These are phyloP conservation scores for Ictalurus punctatus DNA, from an alignment of 2,113 vertebrate genomes.

Conservation along the genomic window DNA sequence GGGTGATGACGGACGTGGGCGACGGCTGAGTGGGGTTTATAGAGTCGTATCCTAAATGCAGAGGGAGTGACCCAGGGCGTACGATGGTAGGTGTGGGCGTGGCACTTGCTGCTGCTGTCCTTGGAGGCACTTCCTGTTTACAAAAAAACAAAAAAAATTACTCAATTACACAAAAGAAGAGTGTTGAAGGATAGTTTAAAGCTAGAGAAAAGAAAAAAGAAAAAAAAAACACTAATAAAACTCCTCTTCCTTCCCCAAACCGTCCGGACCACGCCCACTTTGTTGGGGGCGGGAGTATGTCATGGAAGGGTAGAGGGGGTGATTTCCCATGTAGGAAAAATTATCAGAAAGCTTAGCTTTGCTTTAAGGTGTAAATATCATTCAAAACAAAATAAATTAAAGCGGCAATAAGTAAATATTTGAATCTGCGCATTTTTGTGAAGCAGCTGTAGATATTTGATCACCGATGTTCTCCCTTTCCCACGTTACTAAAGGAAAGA, in stretches of 20 bases:
- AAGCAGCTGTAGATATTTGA: neutral
- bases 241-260: neutral
- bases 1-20: conserved; percentile 95
- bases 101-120: conserved; percentile 76
- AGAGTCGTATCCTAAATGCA: conserved; percentile 85
- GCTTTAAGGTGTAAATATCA: too few species aligned
- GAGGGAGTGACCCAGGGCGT: conserved; percentile 89
- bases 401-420: too few species aligned
- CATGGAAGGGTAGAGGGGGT: too few species aligned
- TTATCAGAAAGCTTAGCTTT: too few species aligned
- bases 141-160: neutral
- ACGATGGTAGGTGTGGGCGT: conserved; percentile 92
- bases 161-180: neutral
- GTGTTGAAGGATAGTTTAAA: neutral
- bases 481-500: too few species aligned
- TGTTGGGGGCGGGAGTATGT: too few species aligned
- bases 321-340: too few species aligned
- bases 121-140: conserved; percentile 75
- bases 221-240: neutral
- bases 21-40: conserved; percentile 91
- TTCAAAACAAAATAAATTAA: too few species aligned
- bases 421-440: too few species aligned
- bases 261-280: neutral
- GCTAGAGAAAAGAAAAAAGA: neutral
- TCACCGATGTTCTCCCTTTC: too few species aligned